Conservation (phyloP, 1,140 invertebrate genomes). For the Riptortus pedestris region DNA sequence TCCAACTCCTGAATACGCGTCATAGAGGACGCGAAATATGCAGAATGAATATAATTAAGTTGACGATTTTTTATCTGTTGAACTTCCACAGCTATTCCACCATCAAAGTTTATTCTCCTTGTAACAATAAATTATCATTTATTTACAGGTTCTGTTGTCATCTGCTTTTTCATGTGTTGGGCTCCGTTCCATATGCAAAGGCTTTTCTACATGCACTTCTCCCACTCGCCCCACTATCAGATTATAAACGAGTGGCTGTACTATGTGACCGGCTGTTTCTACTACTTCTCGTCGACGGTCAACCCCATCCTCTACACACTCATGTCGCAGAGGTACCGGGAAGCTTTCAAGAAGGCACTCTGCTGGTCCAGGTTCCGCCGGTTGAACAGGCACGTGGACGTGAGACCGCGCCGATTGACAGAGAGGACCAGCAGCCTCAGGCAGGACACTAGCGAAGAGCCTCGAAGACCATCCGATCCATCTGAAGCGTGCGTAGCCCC, state of each 20-base stretch:
- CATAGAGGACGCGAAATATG: no score
- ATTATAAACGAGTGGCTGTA: slow-evolving; percentile 69
- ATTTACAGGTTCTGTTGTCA: slow-evolving; percentile 78
- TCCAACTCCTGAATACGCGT: no score
- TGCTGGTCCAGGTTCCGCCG: not conserved
- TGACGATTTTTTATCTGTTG: no score
- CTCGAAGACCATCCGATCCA: no score
- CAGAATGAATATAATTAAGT: no score
- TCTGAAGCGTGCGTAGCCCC: no score
- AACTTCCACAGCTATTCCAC: no score
- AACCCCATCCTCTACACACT: slow-evolving; percentile 88
- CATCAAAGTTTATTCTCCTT: no score
- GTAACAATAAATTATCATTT: no score
- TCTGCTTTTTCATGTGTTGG: slow-evolving; percentile 95
- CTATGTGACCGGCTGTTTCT: slow-evolving; percentile 66
- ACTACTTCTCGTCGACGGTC: slow-evolving; percentile 78
- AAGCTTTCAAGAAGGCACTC: slow-evolving; percentile 59
- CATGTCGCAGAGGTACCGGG: slow-evolving; percentile 75
- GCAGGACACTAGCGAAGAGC: no score
- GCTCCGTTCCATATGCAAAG: slow-evolving; percentile 91
- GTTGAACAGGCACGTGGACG: not conserved
- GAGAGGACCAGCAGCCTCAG: no score
- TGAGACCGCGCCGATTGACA: no score
- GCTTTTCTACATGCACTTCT: slow-evolving; percentile 60
- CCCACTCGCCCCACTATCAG: slow-evolving; percentile 46